Base-by-base conservation (phyloP, 2,113 vertebrate species). In the Leucoraja erinaceus region DNA sequence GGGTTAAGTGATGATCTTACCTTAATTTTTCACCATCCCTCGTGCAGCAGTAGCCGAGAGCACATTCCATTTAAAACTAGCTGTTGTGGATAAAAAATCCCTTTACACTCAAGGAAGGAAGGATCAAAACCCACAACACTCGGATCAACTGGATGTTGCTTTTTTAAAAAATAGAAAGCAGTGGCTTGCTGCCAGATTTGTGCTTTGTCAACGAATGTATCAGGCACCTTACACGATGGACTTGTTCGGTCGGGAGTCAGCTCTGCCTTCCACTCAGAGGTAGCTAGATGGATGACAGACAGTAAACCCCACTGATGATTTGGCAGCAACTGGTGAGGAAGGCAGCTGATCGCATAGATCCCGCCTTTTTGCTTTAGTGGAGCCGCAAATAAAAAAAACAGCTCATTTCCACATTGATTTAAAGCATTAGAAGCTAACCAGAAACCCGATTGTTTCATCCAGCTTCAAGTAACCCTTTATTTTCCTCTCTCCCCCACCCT, bases 11-110 rank as follows among this genome's bases (percentile, higher is more conserved):
- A 86, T 31, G 22, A 59, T 22, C 18, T 22, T 91, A 91, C 90
- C 90, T 91, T 63, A 91, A 54, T 14, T 20, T 38, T 91, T 91
- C 90, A 72, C 33, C 33, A 74, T 91, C 90, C 68, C 54, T 54
- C 10, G 20, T 91, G 68, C 4, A 91, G 33, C 66, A 91, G 33
- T 20, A 72, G 20, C 68, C 54, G 22, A 25, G 31, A 22, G 18
- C 33, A 91, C 66, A 72, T 91, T 72, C 90, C 68, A 91, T 91
- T 91, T 91, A 38, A 91, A 72, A 91, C 18, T 22, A 54, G 33
- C 31, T 70, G 88, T 10, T 72, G 88, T 72, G 88, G 90, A 54
- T 8, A 16, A 20, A 20, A 72, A 72, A 72, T 28, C 70, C 66
- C 70, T 90, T 90, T 72, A 72, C 47, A 91, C 18, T 54, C 20